These are phyloP conservation scores for Tanaodytes sp. DNA, from an alignment of 2,888 invertebrate genomes.

Conservation along the genomic window DNA sequence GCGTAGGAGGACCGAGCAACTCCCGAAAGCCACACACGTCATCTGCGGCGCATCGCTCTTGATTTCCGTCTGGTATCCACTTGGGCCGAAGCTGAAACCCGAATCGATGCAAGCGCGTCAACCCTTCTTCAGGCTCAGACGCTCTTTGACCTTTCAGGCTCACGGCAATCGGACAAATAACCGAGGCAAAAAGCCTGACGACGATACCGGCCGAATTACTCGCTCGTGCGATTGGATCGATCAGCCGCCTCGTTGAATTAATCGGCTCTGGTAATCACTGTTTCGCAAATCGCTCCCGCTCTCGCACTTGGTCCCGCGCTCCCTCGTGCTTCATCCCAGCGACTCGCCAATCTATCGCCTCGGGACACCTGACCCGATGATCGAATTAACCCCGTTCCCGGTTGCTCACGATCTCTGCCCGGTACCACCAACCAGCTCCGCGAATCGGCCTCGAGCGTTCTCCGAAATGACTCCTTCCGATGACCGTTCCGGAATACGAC, in stretches of 20 bases:
- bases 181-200: conserved; percentile 2
- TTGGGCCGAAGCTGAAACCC: conserved; percentile 17
- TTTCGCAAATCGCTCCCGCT: conserved; percentile 29
- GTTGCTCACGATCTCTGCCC: not conserved
- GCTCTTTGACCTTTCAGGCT: not conserved
- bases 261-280: conserved; percentile 47
- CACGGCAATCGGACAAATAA: conserved; percentile 8
- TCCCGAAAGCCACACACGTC: conserved; percentile 9
- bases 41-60: conserved; percentile 21
- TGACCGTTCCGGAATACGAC: too few species aligned
- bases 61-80: not conserved
- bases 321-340: conserved; percentile 1
- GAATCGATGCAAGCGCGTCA: conserved; percentile 32
- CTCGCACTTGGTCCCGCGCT: not conserved
- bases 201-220: conserved; percentile 10
- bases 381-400: conserved; percentile 35
- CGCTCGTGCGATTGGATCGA: conserved; percentile 35
- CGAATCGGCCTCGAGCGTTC: not conserved
- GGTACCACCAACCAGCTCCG: not conserved
- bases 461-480: too few species aligned
- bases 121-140: too few species aligned
- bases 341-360: conserved; percentile 22
- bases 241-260: conserved; percentile 39
- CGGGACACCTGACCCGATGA: conserved; percentile 25
- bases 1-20: conserved; percentile 5